Conservation (phyloP, 2,797 vertebrate species). For the Vireo griseus region DNA sequence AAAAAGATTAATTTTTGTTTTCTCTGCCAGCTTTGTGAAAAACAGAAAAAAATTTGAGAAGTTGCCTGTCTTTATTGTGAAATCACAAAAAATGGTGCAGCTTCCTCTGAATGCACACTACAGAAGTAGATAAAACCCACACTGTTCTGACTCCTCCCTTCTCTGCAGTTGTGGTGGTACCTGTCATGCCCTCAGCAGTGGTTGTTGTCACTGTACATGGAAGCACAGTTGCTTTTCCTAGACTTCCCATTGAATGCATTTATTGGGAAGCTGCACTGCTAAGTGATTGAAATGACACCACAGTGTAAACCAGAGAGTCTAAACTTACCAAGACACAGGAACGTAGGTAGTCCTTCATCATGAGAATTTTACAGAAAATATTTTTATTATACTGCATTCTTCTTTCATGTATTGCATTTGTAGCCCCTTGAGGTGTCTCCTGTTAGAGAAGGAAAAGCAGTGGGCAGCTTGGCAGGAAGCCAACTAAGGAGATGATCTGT, state of each 20-base stretch:
- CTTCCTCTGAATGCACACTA: neutral
- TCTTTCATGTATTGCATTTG: neutral
- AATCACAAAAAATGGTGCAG: neutral
- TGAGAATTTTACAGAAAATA: neutral
- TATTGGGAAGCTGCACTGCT: neutral
- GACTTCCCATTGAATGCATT: neutral
- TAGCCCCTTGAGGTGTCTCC: neutral
- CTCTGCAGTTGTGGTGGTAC: neutral
- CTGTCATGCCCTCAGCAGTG: neutral
- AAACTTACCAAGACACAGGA: neutral
- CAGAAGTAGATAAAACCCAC: neutral
- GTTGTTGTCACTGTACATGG: neutral
- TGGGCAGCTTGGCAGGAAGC: neutral
- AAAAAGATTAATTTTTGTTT: neutral
- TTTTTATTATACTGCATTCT: neutral
- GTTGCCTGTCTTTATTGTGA: neutral
- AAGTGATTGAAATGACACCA: fast-evolving
- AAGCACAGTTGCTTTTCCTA: neutral
- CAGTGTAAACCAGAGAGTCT: neutral
- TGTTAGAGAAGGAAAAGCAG: neutral
- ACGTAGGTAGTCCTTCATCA: neutral
- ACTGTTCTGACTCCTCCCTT: neutral
- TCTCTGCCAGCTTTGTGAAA: neutral
- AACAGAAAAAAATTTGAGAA: neutral
- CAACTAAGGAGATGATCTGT: neutral